phyloP scores from a whole-genome alignment of 2,888 invertebrate species.

The Dromius quadrimaculatus region DNA sequence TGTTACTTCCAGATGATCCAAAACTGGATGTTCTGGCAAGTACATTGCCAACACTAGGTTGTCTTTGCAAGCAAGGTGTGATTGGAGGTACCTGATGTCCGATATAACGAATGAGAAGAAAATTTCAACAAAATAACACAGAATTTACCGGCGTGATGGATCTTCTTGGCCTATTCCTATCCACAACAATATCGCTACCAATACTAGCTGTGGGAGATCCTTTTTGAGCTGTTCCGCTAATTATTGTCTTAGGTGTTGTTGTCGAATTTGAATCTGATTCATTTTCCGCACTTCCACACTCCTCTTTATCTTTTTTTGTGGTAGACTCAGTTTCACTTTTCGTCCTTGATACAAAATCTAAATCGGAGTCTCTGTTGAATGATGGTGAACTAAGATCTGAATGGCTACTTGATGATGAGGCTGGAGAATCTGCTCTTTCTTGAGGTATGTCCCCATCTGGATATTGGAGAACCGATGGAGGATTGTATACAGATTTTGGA shows the following conservation, averaged over 20 bases:
- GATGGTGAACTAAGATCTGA: slow-evolving; percentile 79
- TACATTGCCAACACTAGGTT: slow-evolving; percentile 73
- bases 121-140: slow-evolving; percentile 14
- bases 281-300: slow-evolving; percentile 76
- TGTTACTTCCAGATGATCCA: slow-evolving; percentile 67
- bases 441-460: slow-evolving; percentile 75
- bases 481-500: slow-evolving; percentile 86
- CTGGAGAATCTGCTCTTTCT: slow-evolving; percentile 76
- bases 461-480: slow-evolving; percentile 89
- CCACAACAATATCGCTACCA: slow-evolving; percentile 68
- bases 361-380: slow-evolving; percentile 77
- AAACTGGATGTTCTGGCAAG: slow-evolving; percentile 76
- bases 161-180: slow-evolving; percentile 69
- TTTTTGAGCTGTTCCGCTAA: slow-evolving; percentile 70
- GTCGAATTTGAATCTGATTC: slow-evolving; percentile 85
- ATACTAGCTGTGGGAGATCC: slow-evolving; percentile 68
- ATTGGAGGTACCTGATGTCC: slow-evolving; percentile 68
- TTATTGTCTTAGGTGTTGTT: slow-evolving; percentile 79
- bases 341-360: slow-evolving; percentile 71
- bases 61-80: slow-evolving; percentile 70
- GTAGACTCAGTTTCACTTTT: slow-evolving; percentile 61
- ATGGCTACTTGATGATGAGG: slow-evolving; percentile 80
- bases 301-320: slow-evolving; percentile 66
- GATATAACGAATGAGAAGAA: slow-evolving; percentile 54
- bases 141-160: slow-evolving; percentile 68